Evolutionary conservation across 2,113 vertebrate genomes (phyloP).

Genomic region (Tenrec ecaudatus): DNA sequence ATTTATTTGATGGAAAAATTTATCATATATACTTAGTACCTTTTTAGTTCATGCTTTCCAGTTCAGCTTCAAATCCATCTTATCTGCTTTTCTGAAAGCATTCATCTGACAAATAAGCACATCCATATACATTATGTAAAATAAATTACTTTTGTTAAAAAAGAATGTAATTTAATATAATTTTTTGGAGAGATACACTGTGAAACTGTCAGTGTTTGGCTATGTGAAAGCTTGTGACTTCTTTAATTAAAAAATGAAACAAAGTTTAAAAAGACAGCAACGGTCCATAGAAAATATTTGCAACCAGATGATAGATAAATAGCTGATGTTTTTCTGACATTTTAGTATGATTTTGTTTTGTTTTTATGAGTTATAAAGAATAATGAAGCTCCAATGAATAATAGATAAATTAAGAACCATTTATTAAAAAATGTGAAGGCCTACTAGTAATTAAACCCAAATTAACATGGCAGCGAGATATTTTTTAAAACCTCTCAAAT

Average conservation of each 20-base stretch:
- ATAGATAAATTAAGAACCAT: not conserved
- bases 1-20: conserved; percentile 25
- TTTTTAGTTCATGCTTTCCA: conserved; percentile 8
- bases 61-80: not conserved
- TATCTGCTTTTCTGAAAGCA: not conserved
- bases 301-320: not conserved
- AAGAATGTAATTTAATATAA: not conserved
- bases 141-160: conserved; percentile 38
- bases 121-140: not conserved
- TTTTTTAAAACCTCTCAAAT: not conserved
- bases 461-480: not conserved
- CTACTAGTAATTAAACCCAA: conserved; percentile 17
- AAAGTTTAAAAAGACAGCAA: not conserved
- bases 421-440: not conserved
- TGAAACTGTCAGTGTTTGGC: not conserved
- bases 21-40: not conserved
- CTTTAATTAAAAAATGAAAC: not conserved
- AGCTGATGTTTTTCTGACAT: not conserved
- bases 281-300: not conserved
- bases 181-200: conserved; percentile 9
- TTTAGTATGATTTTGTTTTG: not conserved
- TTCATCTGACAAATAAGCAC: conserved; percentile 13
- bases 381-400: not conserved
- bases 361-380: conserved; percentile 21
- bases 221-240: not conserved